Percentiles rank a stretch among this genome's conserved stretches.
phyloP scores from a whole-genome alignment of 2,797 vertebrate genomes.

The Podarcis siculus region DNA sequence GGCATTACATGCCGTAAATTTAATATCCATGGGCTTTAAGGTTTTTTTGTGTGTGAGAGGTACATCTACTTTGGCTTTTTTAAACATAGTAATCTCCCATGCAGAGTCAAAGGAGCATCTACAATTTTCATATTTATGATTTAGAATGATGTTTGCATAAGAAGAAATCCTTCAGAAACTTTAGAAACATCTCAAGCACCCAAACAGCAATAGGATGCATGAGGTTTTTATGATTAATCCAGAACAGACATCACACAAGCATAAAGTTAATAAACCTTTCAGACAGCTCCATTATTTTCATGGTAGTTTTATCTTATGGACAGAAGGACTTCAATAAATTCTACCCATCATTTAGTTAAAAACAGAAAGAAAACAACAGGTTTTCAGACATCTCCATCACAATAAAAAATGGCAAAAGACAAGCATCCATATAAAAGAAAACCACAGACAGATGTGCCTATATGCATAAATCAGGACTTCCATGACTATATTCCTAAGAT shows the following conservation, averaged over 20 bases:
- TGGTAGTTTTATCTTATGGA: not conserved
- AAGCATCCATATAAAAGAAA: not conserved
- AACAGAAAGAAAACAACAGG: not conserved
- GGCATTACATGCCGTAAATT: too few relatives aligned
- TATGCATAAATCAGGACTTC: not conserved
- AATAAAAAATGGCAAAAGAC: not conserved
- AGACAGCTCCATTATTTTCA: not conserved
- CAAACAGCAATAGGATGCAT: not conserved
- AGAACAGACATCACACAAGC: not conserved
- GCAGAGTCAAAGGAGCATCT: not conserved
- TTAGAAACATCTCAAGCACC: not conserved
- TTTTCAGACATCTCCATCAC: not conserved
- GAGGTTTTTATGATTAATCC: not conserved
- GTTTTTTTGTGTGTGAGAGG: not conserved
- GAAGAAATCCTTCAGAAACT: not conserved
- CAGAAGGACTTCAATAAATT: constrained; percentile 18
- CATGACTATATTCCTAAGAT: not conserved
- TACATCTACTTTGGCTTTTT: not conserved
- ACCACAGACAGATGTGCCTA: not conserved
- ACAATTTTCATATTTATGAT: not conserved
- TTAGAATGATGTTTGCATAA: not conserved
- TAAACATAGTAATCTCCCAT: not conserved
- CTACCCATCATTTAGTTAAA: not conserved
- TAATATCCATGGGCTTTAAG: too few relatives aligned
- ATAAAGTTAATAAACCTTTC: constrained; percentile 17